These are phyloP conservation scores for Macrosiphum euphorbiae DNA, from an alignment of 2,888 invertebrate species.

Conservation along the genomic window DNA sequence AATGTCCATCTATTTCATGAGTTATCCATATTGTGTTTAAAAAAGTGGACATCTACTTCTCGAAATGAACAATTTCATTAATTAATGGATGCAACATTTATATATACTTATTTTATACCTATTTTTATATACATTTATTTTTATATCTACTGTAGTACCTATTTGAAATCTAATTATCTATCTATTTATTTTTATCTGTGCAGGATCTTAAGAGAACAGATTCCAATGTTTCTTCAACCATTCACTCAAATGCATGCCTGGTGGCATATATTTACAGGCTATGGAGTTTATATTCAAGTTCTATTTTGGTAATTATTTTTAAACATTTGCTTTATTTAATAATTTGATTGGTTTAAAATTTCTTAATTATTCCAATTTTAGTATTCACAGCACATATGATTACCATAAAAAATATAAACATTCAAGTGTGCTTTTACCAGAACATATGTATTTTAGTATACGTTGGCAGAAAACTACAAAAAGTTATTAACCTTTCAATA, in stretches of 20 bases:
- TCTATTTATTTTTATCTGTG: constrained; percentile 35
- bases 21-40: background rate
- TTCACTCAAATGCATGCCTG: constrained; percentile 72
- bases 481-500: constrained; percentile 23
- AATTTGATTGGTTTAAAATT: background rate
- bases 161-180: background rate
- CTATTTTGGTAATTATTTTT: constrained; percentile 68
- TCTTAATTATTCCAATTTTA: constrained; percentile 64
- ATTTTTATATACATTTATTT: too few relatives aligned
- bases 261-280: constrained; percentile 72
- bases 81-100: background rate
- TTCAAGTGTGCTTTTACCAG: constrained; percentile 51
- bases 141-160: background rate
- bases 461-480: constrained; percentile 56
- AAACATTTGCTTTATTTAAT: constrained; percentile 3
- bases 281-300: constrained; percentile 71
- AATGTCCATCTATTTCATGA: background rate
- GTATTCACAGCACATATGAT: constrained; percentile 67
- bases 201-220: constrained; percentile 67
- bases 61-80: background rate
- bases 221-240: constrained; percentile 68
- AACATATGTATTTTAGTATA: constrained; percentile 57
- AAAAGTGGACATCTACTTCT: background rate
- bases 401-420: constrained; percentile 65
- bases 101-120: too few relatives aligned